Evolutionary conservation across 2,888 invertebrate genomes (phyloP).

Genomic region (Tenthredo scrophulariae): DNA sequence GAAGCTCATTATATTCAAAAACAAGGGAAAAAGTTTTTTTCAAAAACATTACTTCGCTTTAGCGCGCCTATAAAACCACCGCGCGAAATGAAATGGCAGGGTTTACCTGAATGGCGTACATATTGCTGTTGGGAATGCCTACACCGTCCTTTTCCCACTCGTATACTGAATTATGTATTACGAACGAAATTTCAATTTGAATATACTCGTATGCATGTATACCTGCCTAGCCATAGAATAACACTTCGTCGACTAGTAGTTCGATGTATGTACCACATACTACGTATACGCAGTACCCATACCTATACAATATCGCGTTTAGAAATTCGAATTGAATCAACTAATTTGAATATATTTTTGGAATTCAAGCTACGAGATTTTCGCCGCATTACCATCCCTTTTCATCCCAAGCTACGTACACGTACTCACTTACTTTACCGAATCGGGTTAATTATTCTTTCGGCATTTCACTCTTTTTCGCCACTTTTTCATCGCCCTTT

Average conservation of each 20-base stretch:
- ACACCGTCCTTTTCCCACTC: background rate
- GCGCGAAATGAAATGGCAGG: background rate
- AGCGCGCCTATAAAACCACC: background rate
- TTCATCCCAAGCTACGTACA: background rate
- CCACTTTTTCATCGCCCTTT: background rate
- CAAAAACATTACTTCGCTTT: background rate
- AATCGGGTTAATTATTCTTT: background rate
- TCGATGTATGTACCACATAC: background rate
- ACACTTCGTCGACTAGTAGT: background rate
- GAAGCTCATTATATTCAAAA: background rate
- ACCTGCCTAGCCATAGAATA: background rate
- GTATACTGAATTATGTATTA: slow-evolving; percentile 27
- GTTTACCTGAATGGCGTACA: background rate
- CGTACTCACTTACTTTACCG: background rate
- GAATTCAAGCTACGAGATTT: background rate
- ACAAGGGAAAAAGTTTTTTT: background rate
- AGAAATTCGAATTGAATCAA: background rate
- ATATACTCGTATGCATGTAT: background rate
- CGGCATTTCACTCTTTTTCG: background rate
- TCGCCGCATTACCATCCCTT: background rate
- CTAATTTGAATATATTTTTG: background rate
- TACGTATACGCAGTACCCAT: background rate
- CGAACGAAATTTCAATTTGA: slow-evolving; percentile 33
- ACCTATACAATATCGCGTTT: background rate
- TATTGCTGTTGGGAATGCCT: background rate